These are phyloP conservation scores for Zaprionus vittiger DNA, from an alignment of 1,140 invertebrate species.

Conservation along the genomic window DNA sequence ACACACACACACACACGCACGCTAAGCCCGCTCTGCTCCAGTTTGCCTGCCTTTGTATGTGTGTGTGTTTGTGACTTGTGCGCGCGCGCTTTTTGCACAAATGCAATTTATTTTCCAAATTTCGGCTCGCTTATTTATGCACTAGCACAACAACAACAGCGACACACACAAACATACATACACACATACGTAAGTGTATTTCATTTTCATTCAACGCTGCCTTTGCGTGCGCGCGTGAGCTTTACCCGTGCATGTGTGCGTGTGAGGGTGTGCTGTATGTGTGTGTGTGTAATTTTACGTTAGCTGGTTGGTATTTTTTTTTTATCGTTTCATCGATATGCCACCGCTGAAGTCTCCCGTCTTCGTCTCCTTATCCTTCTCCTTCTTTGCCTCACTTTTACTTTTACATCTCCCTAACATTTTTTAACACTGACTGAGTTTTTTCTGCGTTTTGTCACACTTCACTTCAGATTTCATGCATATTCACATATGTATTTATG, in stretches of 20 bases:
- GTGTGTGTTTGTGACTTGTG: constrained; percentile 37
- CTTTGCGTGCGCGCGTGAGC: constrained; percentile 31
- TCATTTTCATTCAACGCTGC: constrained; percentile 62
- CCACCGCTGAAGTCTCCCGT: not conserved
- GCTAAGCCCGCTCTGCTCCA: constrained; percentile 57
- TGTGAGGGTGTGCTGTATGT: constrained; percentile 36
- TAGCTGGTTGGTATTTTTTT: constrained; percentile 54
- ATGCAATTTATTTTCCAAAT: constrained; percentile 60
- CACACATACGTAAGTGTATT: not conserved
- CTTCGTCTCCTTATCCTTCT: not conserved
- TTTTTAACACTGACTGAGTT: constrained; percentile 24
- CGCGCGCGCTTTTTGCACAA: constrained; percentile 64
- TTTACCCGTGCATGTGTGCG: constrained; percentile 33
- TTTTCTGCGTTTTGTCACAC: not conserved
- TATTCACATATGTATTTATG: not conserved
- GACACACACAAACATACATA: not conserved
- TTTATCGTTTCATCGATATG: constrained; percentile 73
- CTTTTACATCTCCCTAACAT: constrained; percentile 59
- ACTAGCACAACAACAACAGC: constrained; percentile 24
- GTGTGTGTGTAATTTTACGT: constrained; percentile 70
- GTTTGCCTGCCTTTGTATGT: constrained; percentile 46
- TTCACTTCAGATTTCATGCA: not conserved
- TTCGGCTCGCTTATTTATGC: constrained; percentile 51
- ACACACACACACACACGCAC: constrained; percentile 45
- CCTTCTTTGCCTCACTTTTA: constrained; percentile 66